Percentiles rank a stretch among this genome's conserved stretches.
Evolutionary conservation across 2,113 vertebrate genomes (phyloP).

Genomic region (Otus sunia): DNA sequence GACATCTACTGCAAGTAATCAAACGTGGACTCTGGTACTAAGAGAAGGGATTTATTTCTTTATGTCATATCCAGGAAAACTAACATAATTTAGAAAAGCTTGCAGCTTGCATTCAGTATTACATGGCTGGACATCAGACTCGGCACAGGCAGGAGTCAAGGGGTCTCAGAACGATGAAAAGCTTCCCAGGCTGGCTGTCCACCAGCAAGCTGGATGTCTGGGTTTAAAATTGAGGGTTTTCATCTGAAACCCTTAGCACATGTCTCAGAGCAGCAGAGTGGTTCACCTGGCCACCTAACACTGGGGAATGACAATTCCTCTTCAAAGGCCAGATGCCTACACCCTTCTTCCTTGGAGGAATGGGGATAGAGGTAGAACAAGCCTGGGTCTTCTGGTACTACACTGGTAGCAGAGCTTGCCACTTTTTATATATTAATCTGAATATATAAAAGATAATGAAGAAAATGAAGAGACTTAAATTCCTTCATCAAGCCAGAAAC

Average conservation of each 20-base stretch:
- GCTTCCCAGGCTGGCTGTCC: neutral
- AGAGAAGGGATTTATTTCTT: neutral
- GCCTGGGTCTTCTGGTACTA: neutral
- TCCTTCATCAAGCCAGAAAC: neutral
- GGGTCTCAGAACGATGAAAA: neutral
- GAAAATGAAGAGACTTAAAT: neutral
- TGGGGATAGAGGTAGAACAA: neutral
- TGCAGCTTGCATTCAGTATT: neutral
- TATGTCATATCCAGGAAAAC: neutral
- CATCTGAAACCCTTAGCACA: neutral
- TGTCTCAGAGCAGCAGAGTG: neutral
- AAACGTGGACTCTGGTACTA: neutral
- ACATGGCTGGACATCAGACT: neutral
- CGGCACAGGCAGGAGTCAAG: neutral
- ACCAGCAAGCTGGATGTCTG: neutral
- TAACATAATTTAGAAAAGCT: neutral
- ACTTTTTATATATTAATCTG: neutral
- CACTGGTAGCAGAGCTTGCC: neutral
- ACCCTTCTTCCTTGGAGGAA: neutral
- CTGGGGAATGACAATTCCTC: neutral
- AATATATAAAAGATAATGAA: too few relatives aligned
- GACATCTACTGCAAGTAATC: neutral
- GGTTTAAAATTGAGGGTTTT: neutral
- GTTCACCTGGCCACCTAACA: neutral
- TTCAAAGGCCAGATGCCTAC: neutral